Evolutionary conservation across 2,888 invertebrate genomes (phyloP).

Genomic region (Cantharis flavilabris): DNA sequence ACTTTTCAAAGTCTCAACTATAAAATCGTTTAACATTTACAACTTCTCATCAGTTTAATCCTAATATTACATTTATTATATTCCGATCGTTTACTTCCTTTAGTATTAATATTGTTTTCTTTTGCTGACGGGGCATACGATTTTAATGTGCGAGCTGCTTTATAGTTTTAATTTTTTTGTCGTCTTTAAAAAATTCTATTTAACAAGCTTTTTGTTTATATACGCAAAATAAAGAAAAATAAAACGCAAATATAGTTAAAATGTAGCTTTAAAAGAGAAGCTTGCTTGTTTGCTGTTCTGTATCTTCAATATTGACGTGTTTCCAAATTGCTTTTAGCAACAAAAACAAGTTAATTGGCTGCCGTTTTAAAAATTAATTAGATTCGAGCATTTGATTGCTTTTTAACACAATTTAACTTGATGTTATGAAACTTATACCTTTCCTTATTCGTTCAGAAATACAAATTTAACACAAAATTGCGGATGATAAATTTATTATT

Average conservation of each 20-base stretch:
- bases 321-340: not conserved
- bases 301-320: not conserved
- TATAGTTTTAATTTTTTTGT: not conserved
- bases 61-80: too few relatives aligned
- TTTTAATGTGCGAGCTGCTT: not conserved
- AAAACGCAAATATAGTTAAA: not conserved
- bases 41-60: not conserved
- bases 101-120: too few relatives aligned
- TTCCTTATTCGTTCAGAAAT: not conserved
- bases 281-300: not conserved
- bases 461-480: not conserved
- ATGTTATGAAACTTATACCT: not conserved
- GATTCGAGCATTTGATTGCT: not conserved
- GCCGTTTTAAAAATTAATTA: not conserved
- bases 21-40: not conserved
- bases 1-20: not conserved
- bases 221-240: not conserved
- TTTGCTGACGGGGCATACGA: not conserved
- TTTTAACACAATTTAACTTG: not conserved
- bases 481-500: not conserved
- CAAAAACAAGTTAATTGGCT: not conserved
- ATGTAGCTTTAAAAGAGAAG: not conserved
- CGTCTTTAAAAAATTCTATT: too few relatives aligned
- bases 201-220: not conserved
- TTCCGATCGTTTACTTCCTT: too few relatives aligned